Conservation (phyloP, 2,797 vertebrate species). For the Hyperoplus immaculatus region DNA sequence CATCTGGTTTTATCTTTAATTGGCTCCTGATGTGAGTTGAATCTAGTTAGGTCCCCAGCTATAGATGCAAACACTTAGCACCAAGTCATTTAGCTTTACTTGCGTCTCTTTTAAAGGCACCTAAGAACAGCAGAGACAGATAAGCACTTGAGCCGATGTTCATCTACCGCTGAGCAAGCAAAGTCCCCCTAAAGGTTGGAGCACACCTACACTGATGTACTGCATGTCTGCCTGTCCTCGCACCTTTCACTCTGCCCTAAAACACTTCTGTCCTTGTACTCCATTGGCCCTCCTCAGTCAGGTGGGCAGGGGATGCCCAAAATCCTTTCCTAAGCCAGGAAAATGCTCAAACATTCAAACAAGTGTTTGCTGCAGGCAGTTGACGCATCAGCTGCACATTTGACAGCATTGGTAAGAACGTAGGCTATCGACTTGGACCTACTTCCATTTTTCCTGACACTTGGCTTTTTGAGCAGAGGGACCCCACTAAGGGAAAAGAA, state of each 20-base stretch:
- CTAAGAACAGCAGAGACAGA: slow-evolving; percentile 69
- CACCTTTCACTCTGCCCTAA: slow-evolving; percentile 66
- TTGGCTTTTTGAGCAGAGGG: slow-evolving; percentile 69
- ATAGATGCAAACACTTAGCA: neutral
- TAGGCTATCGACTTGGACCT: slow-evolving; percentile 70
- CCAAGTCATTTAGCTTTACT: slow-evolving; percentile 23
- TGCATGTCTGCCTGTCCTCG: slow-evolving; percentile 57
- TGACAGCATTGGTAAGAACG: slow-evolving; percentile 56
- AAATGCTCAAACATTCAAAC: slow-evolving; percentile 69
- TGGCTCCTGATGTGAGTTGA: slow-evolving; percentile 1
- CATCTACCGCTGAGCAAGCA: slow-evolving; percentile 89
- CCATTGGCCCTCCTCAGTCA: slow-evolving; percentile 84
- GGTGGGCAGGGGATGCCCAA: slow-evolving; percentile 77
- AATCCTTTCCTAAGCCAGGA: slow-evolving; percentile 86
- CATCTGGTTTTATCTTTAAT: neutral
- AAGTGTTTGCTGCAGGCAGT: slow-evolving; percentile 69
- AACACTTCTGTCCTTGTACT: slow-evolving; percentile 88
- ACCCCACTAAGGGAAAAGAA: slow-evolving; percentile 64
- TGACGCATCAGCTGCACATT: slow-evolving; percentile 60
- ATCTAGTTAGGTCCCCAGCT: slow-evolving; percentile 6
- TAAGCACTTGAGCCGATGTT: slow-evolving; percentile 86
- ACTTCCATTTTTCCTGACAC: slow-evolving; percentile 64
- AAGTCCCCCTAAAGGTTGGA: slow-evolving; percentile 84
- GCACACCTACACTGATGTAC: slow-evolving; percentile 68
- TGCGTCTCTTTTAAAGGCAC: slow-evolving; percentile 61